A percentile compares a stretch with the other conserved stretches of the same genome.
phyloP scores from a whole-genome alignment of 2,113 vertebrate genomes.

The Pangasianodon hypophthalmus region DNA sequence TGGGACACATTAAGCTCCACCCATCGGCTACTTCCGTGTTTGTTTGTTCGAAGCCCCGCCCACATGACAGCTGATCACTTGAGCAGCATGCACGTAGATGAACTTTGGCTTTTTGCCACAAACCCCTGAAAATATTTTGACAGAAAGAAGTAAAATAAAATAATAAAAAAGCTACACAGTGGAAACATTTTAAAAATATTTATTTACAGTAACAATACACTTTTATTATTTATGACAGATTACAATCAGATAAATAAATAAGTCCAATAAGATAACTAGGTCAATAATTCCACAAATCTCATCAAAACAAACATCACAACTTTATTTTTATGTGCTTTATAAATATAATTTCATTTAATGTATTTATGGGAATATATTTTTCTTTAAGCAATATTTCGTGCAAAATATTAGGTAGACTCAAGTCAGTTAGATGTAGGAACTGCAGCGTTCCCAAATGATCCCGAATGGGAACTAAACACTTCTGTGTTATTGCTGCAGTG shows the following conservation, averaged over 20 bases:
- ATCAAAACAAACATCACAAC: background rate
- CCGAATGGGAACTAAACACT: background rate
- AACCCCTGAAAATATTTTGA: background rate
- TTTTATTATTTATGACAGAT: background rate
- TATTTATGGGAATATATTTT: background rate
- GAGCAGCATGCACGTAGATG: background rate
- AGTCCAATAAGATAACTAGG: background rate
- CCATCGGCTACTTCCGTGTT: background rate
- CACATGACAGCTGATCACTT: background rate
- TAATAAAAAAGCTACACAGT: background rate
- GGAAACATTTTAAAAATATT: background rate
- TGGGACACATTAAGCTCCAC: background rate
- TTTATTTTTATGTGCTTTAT: background rate
- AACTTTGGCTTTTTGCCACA: background rate
- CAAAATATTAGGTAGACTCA: background rate
- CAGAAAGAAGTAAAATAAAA: background rate
- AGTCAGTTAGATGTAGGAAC: background rate
- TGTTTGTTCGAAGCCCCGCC: background rate
- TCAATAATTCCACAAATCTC: background rate
- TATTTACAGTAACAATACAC: background rate
- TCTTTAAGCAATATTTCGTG: background rate
- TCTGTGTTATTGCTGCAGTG: background rate
- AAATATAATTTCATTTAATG: background rate
- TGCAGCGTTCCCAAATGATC: background rate
- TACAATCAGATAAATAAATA: background rate